Conservation (phyloP, 2,888 invertebrate species). For the Pterostichus madidus region DNA sequence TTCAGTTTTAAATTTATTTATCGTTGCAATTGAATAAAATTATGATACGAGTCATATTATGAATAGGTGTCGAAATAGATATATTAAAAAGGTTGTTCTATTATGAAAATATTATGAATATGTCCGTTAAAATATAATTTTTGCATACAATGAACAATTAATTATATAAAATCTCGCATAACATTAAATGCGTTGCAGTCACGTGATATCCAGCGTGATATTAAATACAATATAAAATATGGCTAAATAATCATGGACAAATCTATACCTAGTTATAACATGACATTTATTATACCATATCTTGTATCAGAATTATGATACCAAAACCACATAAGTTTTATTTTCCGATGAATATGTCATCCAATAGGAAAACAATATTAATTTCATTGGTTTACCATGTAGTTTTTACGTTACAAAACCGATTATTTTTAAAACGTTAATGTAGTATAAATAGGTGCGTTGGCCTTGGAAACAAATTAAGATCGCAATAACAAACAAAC, state of each 20-base stretch:
- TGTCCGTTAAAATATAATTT: too few relatives aligned
- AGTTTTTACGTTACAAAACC: conserved; percentile 27
- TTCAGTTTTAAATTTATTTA: too few relatives aligned
- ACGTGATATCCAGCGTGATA: too few relatives aligned
- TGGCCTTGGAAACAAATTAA: conserved; percentile 60
- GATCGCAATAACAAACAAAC: conserved; percentile 56
- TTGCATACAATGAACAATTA: too few relatives aligned
- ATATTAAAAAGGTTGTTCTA: too few relatives aligned
- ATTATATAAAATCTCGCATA: too few relatives aligned
- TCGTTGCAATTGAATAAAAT: too few relatives aligned
- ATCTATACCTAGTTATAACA: conserved; percentile 7
- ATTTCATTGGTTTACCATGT: background rate
- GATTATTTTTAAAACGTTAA: conserved; percentile 57
- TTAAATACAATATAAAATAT: background rate
- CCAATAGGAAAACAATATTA: conserved; percentile 22
- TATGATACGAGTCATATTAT: too few relatives aligned
- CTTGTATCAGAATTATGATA: conserved; percentile 34
- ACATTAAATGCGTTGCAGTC: too few relatives aligned
- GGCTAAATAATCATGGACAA: conserved; percentile 21
- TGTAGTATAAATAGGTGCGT: conserved; percentile 60
- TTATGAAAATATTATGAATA: too few relatives aligned
- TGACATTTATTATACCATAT: conserved; percentile 40
- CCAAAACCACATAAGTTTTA: conserved; percentile 16
- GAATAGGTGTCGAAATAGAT: too few relatives aligned
- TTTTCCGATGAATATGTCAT: conserved; percentile 16